Evolutionary conservation across 2,113 vertebrate species (phyloP), one percentile per base, ranked within the genome.

Genomic region (Macroglossus sobrinus): DNA sequence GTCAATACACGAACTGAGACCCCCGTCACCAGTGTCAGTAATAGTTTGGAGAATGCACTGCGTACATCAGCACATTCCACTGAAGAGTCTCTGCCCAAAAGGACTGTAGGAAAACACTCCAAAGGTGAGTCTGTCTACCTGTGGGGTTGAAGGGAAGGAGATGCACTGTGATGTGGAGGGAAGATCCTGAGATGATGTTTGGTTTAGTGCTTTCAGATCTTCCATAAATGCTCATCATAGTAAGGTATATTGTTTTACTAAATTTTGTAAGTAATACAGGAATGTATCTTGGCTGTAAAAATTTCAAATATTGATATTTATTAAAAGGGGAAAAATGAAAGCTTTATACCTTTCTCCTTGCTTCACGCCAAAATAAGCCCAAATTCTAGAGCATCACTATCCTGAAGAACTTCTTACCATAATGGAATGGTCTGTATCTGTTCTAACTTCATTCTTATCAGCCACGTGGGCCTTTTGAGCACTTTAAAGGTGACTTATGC

Each of bases 21-120:
- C 84, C 97, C 98, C 4, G 95, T 98, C 85, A 98, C 89, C 69
- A 98, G 95, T 0, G 96, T 98, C 88, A 98, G 98, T 63, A 98
- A 98, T 95, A 98, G 98, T 66, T 94, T 99, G 98, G 99, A 99
- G 97, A 98, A 98, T 1, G 98, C 98, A 38, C 98, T 99, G 68
- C 98, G 98, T 55, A 98, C 98, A 35, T 98, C 98, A 68, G 98
- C 98, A 97, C 99, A 99, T 98, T 98, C 99, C 98, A 98, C 98
- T 66, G 99, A 99, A 97, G 99, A 99, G 96, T 97, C 98, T 53
- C 92, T 99, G 47, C 98, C 98, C 96, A 99, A 98, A 98, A 98
- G 98, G 96, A 98, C 99, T 84, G 97, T 97, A 30, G 98, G 98
- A 94, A 99, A 99, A 53, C 98, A 98, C 97, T 97, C 98, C 98